Evolutionary conservation across 2,113 vertebrate genomes (phyloP).

Genomic region (Brachypteracias leptosomus): DNA sequence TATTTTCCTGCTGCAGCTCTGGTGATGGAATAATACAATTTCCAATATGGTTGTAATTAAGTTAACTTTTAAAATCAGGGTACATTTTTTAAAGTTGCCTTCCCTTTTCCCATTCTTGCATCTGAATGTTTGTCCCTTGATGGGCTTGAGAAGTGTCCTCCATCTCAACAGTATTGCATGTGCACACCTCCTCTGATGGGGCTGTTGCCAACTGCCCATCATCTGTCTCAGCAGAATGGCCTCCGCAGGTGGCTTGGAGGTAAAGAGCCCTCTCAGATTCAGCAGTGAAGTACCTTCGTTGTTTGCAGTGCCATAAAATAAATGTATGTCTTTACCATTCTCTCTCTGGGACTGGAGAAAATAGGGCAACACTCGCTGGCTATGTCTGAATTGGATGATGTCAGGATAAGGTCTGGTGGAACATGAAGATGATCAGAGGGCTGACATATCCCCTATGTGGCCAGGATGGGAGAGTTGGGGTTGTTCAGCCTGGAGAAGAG

Average conservation of each 20-base stretch:
- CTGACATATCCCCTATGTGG: neutral
- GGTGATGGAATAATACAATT: neutral
- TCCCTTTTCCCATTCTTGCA: neutral
- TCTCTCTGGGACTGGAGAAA: neutral
- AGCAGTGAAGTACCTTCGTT: neutral
- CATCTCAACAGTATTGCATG: neutral
- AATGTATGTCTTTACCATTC: neutral
- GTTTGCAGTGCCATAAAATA: neutral
- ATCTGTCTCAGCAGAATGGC: neutral
- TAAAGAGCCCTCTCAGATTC: neutral
- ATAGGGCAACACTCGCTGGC: neutral
- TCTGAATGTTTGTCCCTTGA: neutral
- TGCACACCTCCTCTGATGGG: fast-evolving
- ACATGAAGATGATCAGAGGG: neutral
- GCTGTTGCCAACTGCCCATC: neutral
- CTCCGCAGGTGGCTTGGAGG: neutral
- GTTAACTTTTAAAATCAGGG: neutral
- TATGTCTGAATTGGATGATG: neutral
- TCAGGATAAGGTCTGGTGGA: neutral
- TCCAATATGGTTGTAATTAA: neutral
- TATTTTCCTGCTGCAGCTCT: neutral
- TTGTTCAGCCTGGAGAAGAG: too few relatives aligned
- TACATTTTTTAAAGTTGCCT: neutral
- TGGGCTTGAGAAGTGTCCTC: neutral
- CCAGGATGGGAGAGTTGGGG: neutral